Base-by-base conservation (phyloP, 2,888 invertebrate genomes). In the Xestoiulus laeticollis region DNA sequence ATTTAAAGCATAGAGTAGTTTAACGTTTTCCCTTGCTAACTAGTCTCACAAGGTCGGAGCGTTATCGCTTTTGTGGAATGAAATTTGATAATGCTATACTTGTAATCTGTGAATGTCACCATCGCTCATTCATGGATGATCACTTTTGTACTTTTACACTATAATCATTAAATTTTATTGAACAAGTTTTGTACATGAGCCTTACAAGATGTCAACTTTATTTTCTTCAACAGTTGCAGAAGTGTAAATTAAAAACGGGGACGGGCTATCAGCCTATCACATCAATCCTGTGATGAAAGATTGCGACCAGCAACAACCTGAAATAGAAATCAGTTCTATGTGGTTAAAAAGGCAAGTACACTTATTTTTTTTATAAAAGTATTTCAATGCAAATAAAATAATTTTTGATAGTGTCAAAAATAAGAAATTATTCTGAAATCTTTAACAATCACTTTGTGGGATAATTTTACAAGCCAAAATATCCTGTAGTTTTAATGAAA, bases 151-250 rank as follows among this genome's bases (percentile, higher is more conserved):
- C 68, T 68, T 68, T 68, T 68, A 68, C 26, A 68, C 26, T 3
- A 16, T 68, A 68, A 26, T 26, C 68, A 68, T 68, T 68, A 68
- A 68, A 68, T 68, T 68, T 68, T 68, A 68, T 68, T 68, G 68
- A 68, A 22, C n/a, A 19, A 26, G 68, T 68, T 68, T 68, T 68
- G 68, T 26, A 68, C 26, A 68, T 68, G 26, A 4, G 26, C n/a
- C n/a, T 68, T 26, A 68, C 26, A 26, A 59, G 3, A 26, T 43
- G 68, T 2, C n/a, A 5, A 8, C 68, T 68, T 68, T 68, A 8
- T 26, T 68, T 68, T 26, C 19, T 68, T 68, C n/a, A 10, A 10
- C 12, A 68, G 53, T 53, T 53, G 19, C 0, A 5, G n/a, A 53
- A 16, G 12, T 1, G 53, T 53, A 4, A 53, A 53, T n/a, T 53